Evolutionary conservation across 2,113 vertebrate species (phyloP).

Genomic region (Hydrolagus affinis): DNA sequence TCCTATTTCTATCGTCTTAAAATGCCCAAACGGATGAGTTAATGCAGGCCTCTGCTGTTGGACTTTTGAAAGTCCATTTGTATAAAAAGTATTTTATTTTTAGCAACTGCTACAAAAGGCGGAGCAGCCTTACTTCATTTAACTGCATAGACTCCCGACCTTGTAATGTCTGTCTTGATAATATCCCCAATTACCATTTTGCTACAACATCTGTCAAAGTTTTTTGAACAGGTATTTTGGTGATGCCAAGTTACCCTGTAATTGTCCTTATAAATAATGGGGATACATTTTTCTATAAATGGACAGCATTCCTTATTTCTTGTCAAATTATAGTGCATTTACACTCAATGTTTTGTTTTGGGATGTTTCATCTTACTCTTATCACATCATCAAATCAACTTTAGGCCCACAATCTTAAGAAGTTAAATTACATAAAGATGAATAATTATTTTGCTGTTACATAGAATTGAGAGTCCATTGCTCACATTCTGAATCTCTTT

Average conservation of each 20-base stretch:
- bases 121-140: no score
- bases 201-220: no score
- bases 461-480: background rate
- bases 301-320: no score
- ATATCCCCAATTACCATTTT: no score
- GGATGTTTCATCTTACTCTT: background rate
- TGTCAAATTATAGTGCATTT: background rate
- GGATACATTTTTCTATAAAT: background rate
- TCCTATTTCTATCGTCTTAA: no score
- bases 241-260: background rate
- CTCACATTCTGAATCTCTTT: background rate
- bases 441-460: background rate
- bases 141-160: no score
- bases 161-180: no score
- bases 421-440: background rate
- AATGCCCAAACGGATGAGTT: no score
- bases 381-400: background rate
- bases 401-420: background rate
- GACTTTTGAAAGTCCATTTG: no score
- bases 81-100: no score
- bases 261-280: background rate
- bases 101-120: no score
- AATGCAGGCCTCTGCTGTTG: no score
- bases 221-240: background rate
- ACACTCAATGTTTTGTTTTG: background rate